Evolutionary conservation across 2,113 vertebrate species (phyloP).

Genomic region (Eudyptes chrysolophus): DNA sequence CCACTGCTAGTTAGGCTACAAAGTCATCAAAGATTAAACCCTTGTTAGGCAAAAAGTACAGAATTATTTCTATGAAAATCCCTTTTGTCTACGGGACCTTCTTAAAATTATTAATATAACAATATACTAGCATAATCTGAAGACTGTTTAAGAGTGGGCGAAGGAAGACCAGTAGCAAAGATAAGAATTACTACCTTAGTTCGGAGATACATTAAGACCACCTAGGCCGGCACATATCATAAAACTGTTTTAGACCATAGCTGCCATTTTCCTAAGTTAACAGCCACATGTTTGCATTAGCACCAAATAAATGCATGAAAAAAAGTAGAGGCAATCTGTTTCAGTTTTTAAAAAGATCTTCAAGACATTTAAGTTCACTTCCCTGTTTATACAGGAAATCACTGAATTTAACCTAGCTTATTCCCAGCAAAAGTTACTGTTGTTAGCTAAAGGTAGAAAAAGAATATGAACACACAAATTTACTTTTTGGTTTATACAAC

Average conservation of each 20-base stretch:
- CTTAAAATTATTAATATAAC: not conserved
- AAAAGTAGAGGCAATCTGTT: not conserved
- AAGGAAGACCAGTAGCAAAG: not conserved
- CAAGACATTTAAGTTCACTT: not conserved
- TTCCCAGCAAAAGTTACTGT: not conserved
- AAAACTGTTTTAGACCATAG: not conserved
- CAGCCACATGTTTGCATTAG: not conserved
- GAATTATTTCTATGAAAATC: not conserved
- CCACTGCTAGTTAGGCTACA: not conserved
- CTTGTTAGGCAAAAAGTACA: not conserved
- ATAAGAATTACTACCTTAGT: not conserved
- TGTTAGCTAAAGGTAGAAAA: not conserved
- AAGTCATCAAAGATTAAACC: not conserved
- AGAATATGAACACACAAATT: not conserved
- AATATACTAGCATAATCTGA: not conserved
- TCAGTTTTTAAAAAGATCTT: not conserved
- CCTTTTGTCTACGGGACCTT: not conserved
- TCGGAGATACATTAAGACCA: not conserved
- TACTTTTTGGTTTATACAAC: not conserved
- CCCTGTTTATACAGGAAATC: not conserved
- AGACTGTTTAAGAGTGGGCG: not conserved
- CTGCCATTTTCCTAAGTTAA: not conserved
- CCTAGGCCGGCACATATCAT: not conserved
- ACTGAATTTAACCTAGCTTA: not conserved
- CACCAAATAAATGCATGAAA: not conserved